These are phyloP conservation scores for Tapera naevia DNA, from an alignment of 2,797 vertebrate genomes.

Conservation along the genomic window DNA sequence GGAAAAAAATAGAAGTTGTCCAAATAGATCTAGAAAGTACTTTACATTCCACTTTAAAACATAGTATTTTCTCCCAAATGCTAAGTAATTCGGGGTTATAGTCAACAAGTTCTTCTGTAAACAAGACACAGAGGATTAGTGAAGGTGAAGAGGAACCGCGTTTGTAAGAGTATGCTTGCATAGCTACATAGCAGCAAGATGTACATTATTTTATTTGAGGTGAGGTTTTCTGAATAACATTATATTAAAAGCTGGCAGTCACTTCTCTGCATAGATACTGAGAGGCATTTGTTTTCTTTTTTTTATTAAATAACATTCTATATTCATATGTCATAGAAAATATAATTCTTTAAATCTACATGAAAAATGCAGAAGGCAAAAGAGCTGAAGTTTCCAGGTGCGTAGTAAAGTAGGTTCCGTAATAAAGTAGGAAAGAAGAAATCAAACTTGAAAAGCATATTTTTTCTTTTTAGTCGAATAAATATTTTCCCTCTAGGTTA, in stretches of 20 bases:
- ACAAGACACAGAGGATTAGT: not conserved
- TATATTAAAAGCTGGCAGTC: not conserved
- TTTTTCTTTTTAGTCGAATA: not conserved
- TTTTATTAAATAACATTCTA: not conserved
- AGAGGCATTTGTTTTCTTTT: not conserved
- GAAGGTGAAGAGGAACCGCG: not conserved
- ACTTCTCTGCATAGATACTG: not conserved
- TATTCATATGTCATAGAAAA: not conserved
- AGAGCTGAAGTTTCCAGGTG: not conserved
- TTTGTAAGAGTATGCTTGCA: not conserved
- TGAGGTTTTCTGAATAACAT: not conserved
- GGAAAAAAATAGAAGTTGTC: not conserved
- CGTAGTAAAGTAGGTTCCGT: too few species aligned
- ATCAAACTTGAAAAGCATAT: not conserved
- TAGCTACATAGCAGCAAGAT: not conserved
- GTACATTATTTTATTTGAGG: fast-evolving
- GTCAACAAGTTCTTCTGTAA: not conserved
- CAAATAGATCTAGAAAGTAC: not conserved
- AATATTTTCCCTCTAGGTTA: not conserved
- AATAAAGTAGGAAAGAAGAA: not conserved
- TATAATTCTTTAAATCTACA: not conserved
- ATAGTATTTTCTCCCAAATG: not conserved
- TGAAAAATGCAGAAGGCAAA: fast-evolving
- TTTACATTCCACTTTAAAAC: not conserved
- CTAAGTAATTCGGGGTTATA: not conserved